Evolutionary conservation across 1,140 invertebrate genomes (phyloP).

Genomic region (Trachymyrmex cornetzi): DNA sequence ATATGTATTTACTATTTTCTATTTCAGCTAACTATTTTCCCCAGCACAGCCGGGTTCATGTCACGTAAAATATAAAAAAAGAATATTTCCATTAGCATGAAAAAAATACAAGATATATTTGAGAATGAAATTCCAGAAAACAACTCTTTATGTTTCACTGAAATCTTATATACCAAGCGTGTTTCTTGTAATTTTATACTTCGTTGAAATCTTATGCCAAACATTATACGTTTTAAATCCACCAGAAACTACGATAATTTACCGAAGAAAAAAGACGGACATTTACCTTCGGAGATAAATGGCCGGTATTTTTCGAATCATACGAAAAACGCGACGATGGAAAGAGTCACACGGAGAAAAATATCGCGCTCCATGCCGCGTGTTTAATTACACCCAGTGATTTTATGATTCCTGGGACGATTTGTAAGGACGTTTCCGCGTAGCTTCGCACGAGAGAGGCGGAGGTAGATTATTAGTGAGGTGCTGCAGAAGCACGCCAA

Average conservation of each 20-base stretch:
- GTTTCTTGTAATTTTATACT: conserved; percentile 37
- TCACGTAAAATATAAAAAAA: not conserved
- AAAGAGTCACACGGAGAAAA: conserved; percentile 60
- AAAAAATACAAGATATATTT: conserved; percentile 1
- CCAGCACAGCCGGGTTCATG: too few species aligned
- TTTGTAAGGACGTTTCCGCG: conserved; percentile 63
- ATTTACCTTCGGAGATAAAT: conserved; percentile 58
- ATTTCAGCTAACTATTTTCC: too few species aligned
- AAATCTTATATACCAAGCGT: conserved; percentile 25
- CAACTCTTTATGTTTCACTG: conserved; percentile 2
- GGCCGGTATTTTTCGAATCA: conserved; percentile 60
- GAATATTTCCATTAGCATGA: not conserved
- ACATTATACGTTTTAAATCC: conserved; percentile 43
- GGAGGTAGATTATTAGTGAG: conserved; percentile 34
- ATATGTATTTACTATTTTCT: too few species aligned
- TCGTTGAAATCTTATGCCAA: conserved; percentile 35
- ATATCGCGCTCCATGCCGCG: conserved; percentile 60
- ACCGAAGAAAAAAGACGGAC: conserved; percentile 52
- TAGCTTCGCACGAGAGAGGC: conserved; percentile 29
- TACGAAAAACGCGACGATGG: conserved; percentile 69
- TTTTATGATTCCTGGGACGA: conserved; percentile 63
- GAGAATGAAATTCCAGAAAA: not conserved
- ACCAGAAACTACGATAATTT: conserved; percentile 45
- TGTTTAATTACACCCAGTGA: conserved; percentile 65
- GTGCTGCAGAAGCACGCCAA: conserved; percentile 40